Conservation (phyloP, 2,797 vertebrate species). For the Pygocentrus nattereri region DNA sequence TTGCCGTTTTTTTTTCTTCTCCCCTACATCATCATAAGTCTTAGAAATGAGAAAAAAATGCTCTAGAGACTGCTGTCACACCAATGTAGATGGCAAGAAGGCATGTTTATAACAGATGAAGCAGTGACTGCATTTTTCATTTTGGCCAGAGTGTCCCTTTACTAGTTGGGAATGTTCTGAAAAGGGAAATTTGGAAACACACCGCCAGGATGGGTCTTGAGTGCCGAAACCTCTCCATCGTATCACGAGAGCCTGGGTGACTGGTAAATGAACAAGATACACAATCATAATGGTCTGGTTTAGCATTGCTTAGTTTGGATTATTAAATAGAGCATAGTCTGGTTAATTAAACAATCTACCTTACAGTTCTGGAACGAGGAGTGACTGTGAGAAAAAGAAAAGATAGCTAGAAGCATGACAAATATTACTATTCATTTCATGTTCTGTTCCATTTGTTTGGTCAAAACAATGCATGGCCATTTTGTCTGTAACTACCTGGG, state of each 20-base stretch:
- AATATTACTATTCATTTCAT: background rate
- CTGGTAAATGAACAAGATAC: slow-evolving; percentile 56
- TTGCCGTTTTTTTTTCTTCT: too few species aligned
- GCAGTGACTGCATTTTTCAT: too few species aligned
- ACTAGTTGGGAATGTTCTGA: background rate
- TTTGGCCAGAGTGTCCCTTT: too few species aligned
- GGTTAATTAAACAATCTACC: slow-evolving; percentile 66
- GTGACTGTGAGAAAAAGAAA: slow-evolving; percentile 76
- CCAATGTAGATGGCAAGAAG: too few species aligned
- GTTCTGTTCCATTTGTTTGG: background rate
- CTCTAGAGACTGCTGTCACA: too few species aligned
- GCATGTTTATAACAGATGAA: too few species aligned
- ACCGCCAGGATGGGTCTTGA: slow-evolving; percentile 65
- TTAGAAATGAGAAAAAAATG: too few species aligned
- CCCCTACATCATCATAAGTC: too few species aligned
- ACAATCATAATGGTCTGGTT: background rate
- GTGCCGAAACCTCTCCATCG: slow-evolving; percentile 67
- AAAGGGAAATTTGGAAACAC: slow-evolving; percentile 41
- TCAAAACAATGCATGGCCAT: background rate
- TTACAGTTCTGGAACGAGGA: slow-evolving; percentile 77
- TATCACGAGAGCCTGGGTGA: slow-evolving; percentile 66
- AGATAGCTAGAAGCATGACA: background rate
- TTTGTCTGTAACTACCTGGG: slow-evolving; percentile 73
- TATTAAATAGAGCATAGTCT: background rate
- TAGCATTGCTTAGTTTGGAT: background rate